Base-by-base conservation (phyloP, 2,797 vertebrate species). In the Ceyx erithaca region DNA sequence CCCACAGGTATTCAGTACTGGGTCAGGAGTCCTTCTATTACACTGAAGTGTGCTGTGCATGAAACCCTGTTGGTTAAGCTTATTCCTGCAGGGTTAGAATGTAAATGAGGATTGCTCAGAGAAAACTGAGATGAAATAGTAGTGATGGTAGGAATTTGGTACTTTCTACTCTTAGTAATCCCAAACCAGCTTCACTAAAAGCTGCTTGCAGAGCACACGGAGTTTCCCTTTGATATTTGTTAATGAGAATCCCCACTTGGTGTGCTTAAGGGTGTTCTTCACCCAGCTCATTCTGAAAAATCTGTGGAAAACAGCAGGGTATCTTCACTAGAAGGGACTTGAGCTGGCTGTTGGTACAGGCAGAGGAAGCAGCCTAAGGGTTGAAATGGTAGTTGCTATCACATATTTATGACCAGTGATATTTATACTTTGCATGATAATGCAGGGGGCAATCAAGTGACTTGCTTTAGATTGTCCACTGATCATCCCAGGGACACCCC, bases 151-250 rank as follows among this genome's bases (percentile, higher is more conserved):
- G 46, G 52, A 88, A 54, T 79, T 68, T 12, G 46, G 57, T 88
- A 72, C 49, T 33, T 88, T 77, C n/a, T 81, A 12, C 71, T 67
- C 62, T 80, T 67, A 78, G 67, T 76, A 83, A 70, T 77, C 80
- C 68, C 37, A 40, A 40, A 40, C 75, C 26, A 82, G 59, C 54
- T 80, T 88, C 72, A 41, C 88, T 91, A 73, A 96, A 82, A 89
- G 80, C 57, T 75, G 21, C 88, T 89, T 79, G 52, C 52, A 87
- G 63, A 84, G 35, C 70, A 69, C 81, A 80, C 78, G 89, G 63
- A 72, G 46, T 87, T 94, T 88, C 54, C 62, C 84, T 94, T 92
- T 96, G 90, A 83, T 95, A 94, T 79, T 93, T 90, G 83, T 83
- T 96, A 91, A 92, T 89, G 80, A 95, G 75, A 95, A 95, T 91